A percentile compares a stretch with the other conserved stretches of the same genome.
phyloP scores from a whole-genome alignment of 1,140 invertebrate species.

The Bombus ignitus region DNA sequence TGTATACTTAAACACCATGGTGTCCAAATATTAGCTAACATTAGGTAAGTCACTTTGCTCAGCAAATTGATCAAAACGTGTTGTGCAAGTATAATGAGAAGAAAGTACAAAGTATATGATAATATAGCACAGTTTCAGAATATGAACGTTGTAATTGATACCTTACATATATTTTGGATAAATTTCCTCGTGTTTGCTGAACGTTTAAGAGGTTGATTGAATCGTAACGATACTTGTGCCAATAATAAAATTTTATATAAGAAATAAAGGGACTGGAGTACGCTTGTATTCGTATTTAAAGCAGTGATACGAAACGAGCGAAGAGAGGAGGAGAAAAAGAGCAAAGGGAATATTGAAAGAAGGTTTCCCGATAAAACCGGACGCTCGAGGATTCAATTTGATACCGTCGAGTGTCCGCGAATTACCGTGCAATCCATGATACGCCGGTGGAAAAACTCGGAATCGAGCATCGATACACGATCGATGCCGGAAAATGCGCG shows the following conservation, averaged over 20 bases:
- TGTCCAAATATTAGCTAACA: no score
- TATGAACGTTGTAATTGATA: background rate
- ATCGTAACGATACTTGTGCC: background rate
- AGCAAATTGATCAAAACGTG: no score
- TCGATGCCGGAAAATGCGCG: background rate
- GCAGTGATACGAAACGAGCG: background rate
- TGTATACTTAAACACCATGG: no score
- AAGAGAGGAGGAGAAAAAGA: background rate
- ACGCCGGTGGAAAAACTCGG: background rate
- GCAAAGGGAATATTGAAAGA: background rate
- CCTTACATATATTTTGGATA: background rate
- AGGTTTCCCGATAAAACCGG: background rate
- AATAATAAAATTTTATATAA: background rate
- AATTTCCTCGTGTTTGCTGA: background rate
- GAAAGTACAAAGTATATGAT: background rate
- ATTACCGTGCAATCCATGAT: background rate
- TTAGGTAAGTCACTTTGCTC: background rate
- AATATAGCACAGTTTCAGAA: background rate
- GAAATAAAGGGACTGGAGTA: background rate
- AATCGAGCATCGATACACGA: constrained; percentile 7
- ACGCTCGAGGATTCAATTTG: constrained; percentile 1
- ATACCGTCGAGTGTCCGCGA: constrained; percentile 15
- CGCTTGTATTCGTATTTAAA: background rate
- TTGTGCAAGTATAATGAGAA: background rate
- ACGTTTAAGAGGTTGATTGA: background rate